Evolutionary conservation across 2,113 vertebrate genomes (phyloP).

Genomic region (Cinclus mexicanus): DNA sequence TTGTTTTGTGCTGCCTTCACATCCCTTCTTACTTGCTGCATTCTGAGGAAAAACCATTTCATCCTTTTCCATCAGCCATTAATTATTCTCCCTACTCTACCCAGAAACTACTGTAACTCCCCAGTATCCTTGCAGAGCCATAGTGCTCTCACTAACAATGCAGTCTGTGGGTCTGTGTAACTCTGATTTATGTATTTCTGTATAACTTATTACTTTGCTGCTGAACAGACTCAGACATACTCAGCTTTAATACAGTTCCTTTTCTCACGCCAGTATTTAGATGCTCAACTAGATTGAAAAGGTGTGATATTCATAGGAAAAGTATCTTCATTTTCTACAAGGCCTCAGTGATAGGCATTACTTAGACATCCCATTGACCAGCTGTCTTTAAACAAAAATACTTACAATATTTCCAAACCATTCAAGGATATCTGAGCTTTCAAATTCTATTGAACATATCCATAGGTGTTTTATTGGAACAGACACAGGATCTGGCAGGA

Average conservation of each 20-base stretch:
- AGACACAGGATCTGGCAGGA: background rate
- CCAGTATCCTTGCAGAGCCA: background rate
- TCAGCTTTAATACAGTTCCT: background rate
- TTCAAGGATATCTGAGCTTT: background rate
- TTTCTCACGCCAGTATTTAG: background rate
- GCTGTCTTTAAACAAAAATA: background rate
- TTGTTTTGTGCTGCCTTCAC: slow-evolving; percentile 12
- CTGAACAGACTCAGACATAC: background rate
- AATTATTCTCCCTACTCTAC: slow-evolving; percentile 11
- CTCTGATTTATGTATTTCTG: background rate
- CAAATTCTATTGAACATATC: background rate
- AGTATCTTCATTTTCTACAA: background rate
- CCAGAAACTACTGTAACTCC: background rate
- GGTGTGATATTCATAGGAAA: background rate
- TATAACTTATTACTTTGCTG: background rate
- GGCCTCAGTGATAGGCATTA: background rate
- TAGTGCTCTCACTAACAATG: background rate
- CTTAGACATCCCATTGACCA: background rate
- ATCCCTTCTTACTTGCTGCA: background rate
- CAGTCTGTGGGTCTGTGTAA: background rate
- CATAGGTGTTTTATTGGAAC: background rate
- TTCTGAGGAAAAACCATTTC: slow-evolving; percentile 11
- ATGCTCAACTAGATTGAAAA: background rate
- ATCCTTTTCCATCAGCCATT: background rate
- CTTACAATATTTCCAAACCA: background rate